Percentiles rank a stretch among this genome's conserved stretches.
Conservation (phyloP, 2,113 vertebrate species). For the Phainopepla nitens region DNA sequence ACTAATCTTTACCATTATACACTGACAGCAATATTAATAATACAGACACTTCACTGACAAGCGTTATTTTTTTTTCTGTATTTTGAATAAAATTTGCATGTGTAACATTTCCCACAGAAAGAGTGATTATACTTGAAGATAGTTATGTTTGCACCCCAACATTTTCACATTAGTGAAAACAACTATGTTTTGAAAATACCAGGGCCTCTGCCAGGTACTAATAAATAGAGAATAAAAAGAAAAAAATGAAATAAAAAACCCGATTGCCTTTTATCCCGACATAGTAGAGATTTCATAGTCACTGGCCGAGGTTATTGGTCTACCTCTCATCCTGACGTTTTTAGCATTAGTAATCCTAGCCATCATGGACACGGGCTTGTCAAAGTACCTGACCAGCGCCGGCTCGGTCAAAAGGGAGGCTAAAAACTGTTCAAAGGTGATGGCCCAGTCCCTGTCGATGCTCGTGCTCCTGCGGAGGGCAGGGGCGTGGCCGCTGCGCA, state of each 20-base stretch:
- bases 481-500: constrained; percentile 67
- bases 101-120: constrained; percentile 46
- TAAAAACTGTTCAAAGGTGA: constrained; percentile 95
- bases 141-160: constrained; percentile 15
- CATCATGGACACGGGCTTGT: constrained; percentile 88
- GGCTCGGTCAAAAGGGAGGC: constrained; percentile 94
- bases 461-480: constrained; percentile 82
- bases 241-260: constrained; percentile 50
- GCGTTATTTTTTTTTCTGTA: neutral
- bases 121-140: constrained; percentile 49
- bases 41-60: constrained; percentile 66
- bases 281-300: constrained; percentile 93
- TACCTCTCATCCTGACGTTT: constrained; percentile 85
- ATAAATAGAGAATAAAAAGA: constrained; percentile 69
- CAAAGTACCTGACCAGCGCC: constrained; percentile 91
- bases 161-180: constrained; percentile 62
- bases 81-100: constrained; percentile 50
- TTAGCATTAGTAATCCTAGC: constrained; percentile 90
- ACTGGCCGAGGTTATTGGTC: constrained; percentile 78
- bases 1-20: constrained; percentile 62
- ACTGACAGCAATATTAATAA: constrained; percentile 67
- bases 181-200: constrained; percentile 63
- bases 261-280: constrained; percentile 76
- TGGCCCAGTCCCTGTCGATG: constrained; percentile 94
- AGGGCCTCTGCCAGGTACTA: constrained; percentile 59